A percentile compares a stretch with the other conserved stretches of the same genome.
phyloP scores from a whole-genome alignment of 2,888 invertebrate genomes.

The Drosophila histrio region DNA sequence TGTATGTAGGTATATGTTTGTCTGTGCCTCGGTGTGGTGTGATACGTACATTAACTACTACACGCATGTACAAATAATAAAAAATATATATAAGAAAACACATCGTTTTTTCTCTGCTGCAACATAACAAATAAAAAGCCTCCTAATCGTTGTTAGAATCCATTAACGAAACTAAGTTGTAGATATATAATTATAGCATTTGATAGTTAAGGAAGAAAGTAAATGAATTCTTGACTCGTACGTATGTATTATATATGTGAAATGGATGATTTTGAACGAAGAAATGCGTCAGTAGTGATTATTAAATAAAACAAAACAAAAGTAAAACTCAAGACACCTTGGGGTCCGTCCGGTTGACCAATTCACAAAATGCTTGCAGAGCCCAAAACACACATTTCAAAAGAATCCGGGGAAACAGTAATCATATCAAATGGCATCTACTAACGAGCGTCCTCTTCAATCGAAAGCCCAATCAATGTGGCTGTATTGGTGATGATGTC shows the following conservation, averaged over 20 bases:
- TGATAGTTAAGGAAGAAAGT: neutral
- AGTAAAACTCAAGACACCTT: slow-evolving; percentile 42
- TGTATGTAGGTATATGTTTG: slow-evolving; percentile 35
- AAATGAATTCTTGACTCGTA: slow-evolving; percentile 18
- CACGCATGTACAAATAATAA: slow-evolving; percentile 9
- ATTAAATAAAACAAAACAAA: slow-evolving; percentile 40
- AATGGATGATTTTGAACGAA: slow-evolving; percentile 18
- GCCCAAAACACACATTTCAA: slow-evolving; percentile 39
- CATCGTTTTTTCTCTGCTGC: slow-evolving; percentile 23
- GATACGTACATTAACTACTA: slow-evolving; percentile 15
- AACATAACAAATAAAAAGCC: slow-evolving; percentile 64
- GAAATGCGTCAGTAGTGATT: slow-evolving; percentile 32
- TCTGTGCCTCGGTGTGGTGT: slow-evolving; percentile 40
- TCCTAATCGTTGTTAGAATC: slow-evolving; percentile 41
- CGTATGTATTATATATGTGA: slow-evolving; percentile 19
- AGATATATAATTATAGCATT: slow-evolving; percentile 1
- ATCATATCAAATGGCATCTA: slow-evolving; percentile 49
- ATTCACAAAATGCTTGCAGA: slow-evolving; percentile 59
- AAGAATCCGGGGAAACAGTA: slow-evolving; percentile 20
- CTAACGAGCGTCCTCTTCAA: slow-evolving; percentile 37
- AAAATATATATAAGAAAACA: neutral
- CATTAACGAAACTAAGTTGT: slow-evolving; percentile 19
- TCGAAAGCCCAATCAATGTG: slow-evolving; percentile 49
- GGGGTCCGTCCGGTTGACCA: slow-evolving; percentile 24
- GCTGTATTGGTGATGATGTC: slow-evolving; percentile 19